These are phyloP conservation scores for Carlito syrichta DNA, from an alignment of 2,113 vertebrate species.

Conservation along the genomic window DNA sequence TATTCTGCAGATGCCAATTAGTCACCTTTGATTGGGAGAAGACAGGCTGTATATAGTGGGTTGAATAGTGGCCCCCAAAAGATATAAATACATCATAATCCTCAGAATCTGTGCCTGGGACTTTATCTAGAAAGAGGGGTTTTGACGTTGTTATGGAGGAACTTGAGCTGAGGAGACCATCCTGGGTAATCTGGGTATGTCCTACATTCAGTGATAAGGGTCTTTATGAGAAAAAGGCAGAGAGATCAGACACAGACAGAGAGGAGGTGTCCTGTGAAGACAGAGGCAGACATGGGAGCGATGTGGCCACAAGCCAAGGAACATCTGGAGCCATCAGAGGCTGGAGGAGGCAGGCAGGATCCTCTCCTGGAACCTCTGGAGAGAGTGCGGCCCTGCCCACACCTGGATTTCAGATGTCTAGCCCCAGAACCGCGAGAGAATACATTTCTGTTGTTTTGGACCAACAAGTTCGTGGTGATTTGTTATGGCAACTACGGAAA, in stretches of 20 bases:
- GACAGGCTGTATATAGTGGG: not conserved
- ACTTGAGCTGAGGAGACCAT: not conserved
- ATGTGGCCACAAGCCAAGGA: accelerated
- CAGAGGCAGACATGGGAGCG: accelerated
- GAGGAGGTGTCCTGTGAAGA: not conserved
- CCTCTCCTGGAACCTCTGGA: not conserved
- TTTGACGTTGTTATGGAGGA: not conserved
- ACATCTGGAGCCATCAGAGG: accelerated
- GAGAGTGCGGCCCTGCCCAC: not conserved
- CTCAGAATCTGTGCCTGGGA: not conserved
- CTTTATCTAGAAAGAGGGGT: not conserved
- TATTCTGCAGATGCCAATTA: not conserved
- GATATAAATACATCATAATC: accelerated
- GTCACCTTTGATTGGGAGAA: not conserved
- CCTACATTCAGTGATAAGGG: not conserved
- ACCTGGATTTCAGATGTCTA: not conserved
- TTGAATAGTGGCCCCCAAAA: not conserved
- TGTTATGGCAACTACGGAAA: not conserved
- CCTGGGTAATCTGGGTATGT: too few species aligned
- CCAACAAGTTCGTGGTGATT: not conserved
- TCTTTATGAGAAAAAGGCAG: not conserved
- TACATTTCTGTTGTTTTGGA: not conserved
- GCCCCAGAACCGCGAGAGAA: not conserved
- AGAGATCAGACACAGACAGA: not conserved
- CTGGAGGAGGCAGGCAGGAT: not conserved